A percentile compares a stretch with the other conserved stretches of the same genome.
These are phyloP conservation scores for Bos indicus DNA, from an alignment of 2,113 vertebrate genomes.

Conservation along the genomic window DNA sequence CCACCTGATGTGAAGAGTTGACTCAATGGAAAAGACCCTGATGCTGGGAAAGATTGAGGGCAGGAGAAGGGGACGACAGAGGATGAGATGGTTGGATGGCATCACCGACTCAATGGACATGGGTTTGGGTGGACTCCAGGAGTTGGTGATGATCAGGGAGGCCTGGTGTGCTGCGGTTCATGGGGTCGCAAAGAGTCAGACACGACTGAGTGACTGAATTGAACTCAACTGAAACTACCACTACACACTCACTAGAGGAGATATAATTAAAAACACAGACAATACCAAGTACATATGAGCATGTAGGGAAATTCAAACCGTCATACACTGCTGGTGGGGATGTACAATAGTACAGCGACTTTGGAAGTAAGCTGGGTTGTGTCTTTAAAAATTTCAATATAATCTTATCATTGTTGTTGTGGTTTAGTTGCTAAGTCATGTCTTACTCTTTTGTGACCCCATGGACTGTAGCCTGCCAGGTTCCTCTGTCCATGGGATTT, in stretches of 20 bases:
- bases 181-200: neutral
- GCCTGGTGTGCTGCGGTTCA: neutral
- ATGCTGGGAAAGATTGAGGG: too few species aligned
- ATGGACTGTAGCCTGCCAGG: neutral
- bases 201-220: accelerated
- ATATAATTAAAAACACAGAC: neutral
- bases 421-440: neutral
- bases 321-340: neutral
- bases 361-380: neutral
- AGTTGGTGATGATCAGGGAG: too few species aligned
- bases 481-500: neutral
- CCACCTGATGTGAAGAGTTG: too few species aligned
- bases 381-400: neutral
- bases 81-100: too few species aligned
- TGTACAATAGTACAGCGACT: neutral
- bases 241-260: neutral
- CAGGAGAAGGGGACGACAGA: too few species aligned
- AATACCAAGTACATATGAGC: neutral
- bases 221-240: neutral
- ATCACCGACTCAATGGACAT: too few species aligned
- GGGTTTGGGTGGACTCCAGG: too few species aligned
- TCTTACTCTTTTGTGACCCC: neutral
- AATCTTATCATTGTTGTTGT: neutral
- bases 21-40: too few species aligned
- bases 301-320: neutral